Conservation (phyloP, 2,888 invertebrate species). For the Hydraecia micacea region DNA sequence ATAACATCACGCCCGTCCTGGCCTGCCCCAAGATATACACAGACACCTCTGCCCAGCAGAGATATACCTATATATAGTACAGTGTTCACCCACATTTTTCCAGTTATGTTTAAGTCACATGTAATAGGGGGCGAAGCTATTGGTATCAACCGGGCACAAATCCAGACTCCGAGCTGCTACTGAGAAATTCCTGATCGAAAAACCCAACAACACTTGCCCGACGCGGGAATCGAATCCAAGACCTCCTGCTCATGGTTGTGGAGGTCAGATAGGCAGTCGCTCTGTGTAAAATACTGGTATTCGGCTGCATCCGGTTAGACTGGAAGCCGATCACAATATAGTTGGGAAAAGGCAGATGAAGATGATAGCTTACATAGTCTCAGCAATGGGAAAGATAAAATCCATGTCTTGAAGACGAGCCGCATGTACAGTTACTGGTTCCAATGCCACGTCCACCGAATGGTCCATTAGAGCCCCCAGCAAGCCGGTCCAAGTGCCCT, state of each 20-base stretch:
- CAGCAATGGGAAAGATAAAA: slow-evolving; percentile 91
- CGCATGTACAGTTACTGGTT: slow-evolving; percentile 90
- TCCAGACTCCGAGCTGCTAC: too few species aligned
- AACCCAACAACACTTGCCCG: too few species aligned
- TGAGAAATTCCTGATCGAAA: too few species aligned
- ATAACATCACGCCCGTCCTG: too few species aligned
- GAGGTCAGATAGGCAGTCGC: neutral
- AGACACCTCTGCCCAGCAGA: too few species aligned
- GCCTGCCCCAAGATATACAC: too few species aligned
- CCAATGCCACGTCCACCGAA: slow-evolving; percentile 90
- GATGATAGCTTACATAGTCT: slow-evolving; percentile 87
- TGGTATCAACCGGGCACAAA: too few species aligned
- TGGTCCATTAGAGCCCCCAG: slow-evolving; percentile 90
- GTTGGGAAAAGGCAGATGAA: neutral
- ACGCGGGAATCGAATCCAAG: too few species aligned
- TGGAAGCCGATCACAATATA: neutral
- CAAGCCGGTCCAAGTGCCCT: slow-evolving; percentile 91
- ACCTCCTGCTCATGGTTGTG: neutral
- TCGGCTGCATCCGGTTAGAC: neutral
- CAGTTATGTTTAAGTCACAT: too few species aligned
- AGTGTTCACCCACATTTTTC: too few species aligned
- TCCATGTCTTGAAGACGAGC: slow-evolving; percentile 89
- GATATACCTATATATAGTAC: too few species aligned
- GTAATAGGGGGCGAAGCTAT: too few species aligned
- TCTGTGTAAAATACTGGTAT: neutral